Evolutionary conservation across 2,888 invertebrate species (phyloP), one percentile per base, ranked within the genome.

Genomic region (Andrena chrysosceles): DNA sequence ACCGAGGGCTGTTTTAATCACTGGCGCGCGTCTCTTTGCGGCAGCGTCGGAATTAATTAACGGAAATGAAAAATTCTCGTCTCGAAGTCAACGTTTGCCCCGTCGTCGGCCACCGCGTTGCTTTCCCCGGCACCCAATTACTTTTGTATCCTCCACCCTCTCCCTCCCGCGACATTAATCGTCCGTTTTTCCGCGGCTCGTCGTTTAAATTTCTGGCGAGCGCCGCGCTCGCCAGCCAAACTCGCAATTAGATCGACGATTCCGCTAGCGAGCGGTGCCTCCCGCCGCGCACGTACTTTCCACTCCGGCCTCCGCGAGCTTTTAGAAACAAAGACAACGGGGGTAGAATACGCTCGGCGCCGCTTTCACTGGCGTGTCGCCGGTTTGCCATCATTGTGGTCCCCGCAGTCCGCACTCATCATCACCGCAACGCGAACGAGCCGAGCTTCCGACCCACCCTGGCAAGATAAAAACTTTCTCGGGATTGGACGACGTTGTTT

Each of bases 1-100:
- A 62, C 52, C 77, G 68, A 35, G 52, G 26, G 48, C 48, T 35
- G 54, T 74, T 80, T 82, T 80, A 81, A 70, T 74, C 70, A 75
- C 29, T 20, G 66, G 52, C 54, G 49, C 31, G 48, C 60, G 42
- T 67, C 48, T 60, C 81, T 52, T 73, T 54, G 69, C 69, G 73
- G 64, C 68, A 31, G 42, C 49, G 49, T 59, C 67, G 56, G 49
- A 71, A 82, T 82, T 75, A 81, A 82, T 82, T 75, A 81, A 76
- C 71, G 82, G 31, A 56, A 82, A 81, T 82, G 69, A 81, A 81
- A 71, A 81, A 74, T 75, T 81, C 80, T 49, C 35, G 62, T 31
- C 29, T 5, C 68, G 33, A 35, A 35, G 23, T 31, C 20, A 35
- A 16, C 31, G 8, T 5, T 20, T 7, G 52, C 13, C n/a, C 13